phyloP scores from a whole-genome alignment of 2,888 invertebrate species.

The Nesidiocoris tenuis region DNA sequence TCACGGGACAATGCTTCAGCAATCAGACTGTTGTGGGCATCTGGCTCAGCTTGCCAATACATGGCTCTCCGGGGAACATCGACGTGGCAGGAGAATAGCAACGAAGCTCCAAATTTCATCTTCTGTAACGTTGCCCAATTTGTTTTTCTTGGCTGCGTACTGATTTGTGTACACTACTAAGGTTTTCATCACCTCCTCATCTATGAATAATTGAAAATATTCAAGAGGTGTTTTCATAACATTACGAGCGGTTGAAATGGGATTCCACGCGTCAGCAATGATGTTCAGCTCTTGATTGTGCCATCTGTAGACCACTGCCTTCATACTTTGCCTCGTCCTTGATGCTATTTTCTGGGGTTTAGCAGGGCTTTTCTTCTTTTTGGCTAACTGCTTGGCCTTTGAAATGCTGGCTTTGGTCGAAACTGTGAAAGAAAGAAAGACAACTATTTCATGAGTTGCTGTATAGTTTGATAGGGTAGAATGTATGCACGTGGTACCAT shows the following conservation, averaged over 20 bases:
- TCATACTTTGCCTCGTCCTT: no score
- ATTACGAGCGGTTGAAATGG: background rate
- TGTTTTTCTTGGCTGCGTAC: constrained; percentile 45
- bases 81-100: constrained; percentile 28
- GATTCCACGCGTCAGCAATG: background rate
- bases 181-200: constrained; percentile 15
- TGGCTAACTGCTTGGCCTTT: no score
- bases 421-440: no score
- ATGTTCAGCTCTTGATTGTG: no score
- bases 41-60: constrained; percentile 29
- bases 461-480: no score
- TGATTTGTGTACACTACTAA: no score
- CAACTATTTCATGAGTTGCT: no score
- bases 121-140: constrained; percentile 28
- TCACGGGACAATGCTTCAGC: constrained; percentile 18
- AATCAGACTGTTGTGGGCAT: constrained; percentile 24
- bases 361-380: no score
- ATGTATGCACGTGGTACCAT: no score
- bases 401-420: no score
- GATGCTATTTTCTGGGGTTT: no score
- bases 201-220: constrained; percentile 17
- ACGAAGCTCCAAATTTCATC: constrained; percentile 40
- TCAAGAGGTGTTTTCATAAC: constrained; percentile 7
- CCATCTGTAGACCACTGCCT: no score
- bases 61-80: constrained; percentile 3